Conservation (phyloP, 2,888 invertebrate species). For the Trachelus troglodyta region DNA sequence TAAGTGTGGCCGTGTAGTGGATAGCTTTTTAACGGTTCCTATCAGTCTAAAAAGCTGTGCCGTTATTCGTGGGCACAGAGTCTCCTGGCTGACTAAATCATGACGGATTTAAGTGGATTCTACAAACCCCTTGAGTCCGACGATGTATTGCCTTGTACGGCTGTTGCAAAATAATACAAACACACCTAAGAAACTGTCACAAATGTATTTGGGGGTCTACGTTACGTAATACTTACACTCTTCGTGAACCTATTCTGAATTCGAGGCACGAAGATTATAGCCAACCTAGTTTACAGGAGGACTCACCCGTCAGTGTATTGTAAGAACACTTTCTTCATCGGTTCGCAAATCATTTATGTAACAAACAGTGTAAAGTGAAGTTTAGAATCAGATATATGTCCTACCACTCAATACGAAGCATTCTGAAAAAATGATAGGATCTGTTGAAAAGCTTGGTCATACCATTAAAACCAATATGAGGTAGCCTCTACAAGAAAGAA, state of each 20-base stretch:
- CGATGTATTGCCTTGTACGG: constrained; percentile 54
- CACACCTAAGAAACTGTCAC: neutral
- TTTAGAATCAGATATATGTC: neutral
- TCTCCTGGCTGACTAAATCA: constrained; percentile 58
- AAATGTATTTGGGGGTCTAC: neutral
- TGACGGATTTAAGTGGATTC: constrained; percentile 63
- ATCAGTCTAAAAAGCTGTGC: constrained; percentile 56
- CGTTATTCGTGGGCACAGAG: constrained; percentile 43
- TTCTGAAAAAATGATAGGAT: neutral
- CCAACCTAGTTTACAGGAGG: too few species aligned
- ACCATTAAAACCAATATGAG: neutral
- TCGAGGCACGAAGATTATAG: neutral
- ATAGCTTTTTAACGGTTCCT: constrained; percentile 53
- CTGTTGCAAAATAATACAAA: constrained; percentile 38
- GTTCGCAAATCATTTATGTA: neutral
- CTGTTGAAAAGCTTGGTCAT: neutral
- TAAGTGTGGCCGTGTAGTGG: neutral
- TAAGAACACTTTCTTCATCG: neutral
- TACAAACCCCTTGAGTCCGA: constrained; percentile 55
- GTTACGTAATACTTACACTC: neutral
- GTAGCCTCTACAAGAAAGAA: neutral
- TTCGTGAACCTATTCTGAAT: neutral
- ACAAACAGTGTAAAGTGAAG: neutral
- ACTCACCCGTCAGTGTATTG: neutral
- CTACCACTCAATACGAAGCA: neutral